These are phyloP conservation scores for Morus bassanus DNA, from an alignment of 2,797 vertebrate species.

Conservation along the genomic window DNA sequence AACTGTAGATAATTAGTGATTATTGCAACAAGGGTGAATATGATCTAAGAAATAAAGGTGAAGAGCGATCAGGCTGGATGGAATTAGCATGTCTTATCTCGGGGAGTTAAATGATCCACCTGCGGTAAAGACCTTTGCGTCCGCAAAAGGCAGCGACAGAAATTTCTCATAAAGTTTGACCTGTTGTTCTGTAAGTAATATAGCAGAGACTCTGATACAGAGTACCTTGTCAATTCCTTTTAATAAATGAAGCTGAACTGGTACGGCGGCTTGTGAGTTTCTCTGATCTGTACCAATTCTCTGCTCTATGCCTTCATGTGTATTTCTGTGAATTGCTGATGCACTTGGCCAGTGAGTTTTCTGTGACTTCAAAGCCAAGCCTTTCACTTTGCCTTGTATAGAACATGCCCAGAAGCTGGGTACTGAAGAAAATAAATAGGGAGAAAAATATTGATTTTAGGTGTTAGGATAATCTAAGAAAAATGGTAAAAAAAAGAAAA, in stretches of 20 bases:
- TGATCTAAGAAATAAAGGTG: background rate
- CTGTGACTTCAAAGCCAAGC: constrained; percentile 66
- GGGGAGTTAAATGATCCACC: background rate
- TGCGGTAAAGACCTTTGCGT: background rate
- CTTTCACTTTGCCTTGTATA: constrained; percentile 53
- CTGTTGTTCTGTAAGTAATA: constrained; percentile 36
- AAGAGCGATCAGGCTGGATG: background rate
- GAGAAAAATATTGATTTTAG: constrained; percentile 50
- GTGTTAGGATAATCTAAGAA: constrained; percentile 36
- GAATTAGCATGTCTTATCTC: background rate
- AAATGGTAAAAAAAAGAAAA: background rate
- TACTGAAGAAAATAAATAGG: constrained; percentile 17
- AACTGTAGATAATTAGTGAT: background rate
- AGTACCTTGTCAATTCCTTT: constrained; percentile 53
- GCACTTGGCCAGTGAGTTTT: constrained; percentile 48
- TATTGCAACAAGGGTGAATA: background rate
- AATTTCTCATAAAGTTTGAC: constrained; percentile 59
- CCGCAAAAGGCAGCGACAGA: background rate
- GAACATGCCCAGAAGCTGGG: constrained; percentile 42
- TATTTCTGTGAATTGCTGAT: constrained; percentile 39
- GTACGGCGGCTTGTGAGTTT: constrained; percentile 36
- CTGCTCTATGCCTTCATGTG: constrained; percentile 43
- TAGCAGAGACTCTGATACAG: constrained; percentile 20
- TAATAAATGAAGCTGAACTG: constrained; percentile 62
- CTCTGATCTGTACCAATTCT: constrained; percentile 64